Conservation (phyloP, 1,140 invertebrate species). For the Gryon sp. region DNA sequence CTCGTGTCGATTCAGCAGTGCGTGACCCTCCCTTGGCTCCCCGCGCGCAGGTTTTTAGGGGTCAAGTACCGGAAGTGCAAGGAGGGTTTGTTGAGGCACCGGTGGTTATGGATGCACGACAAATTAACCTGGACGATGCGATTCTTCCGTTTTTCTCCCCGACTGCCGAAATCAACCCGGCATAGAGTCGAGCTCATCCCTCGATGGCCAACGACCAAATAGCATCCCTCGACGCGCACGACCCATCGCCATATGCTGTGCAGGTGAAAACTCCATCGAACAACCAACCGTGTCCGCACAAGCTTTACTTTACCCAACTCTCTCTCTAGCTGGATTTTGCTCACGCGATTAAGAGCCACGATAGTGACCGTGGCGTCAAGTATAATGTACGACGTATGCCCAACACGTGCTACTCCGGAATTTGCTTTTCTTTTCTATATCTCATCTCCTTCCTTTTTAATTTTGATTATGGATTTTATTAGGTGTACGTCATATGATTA, state of each 20-base stretch:
- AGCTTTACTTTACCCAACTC: slow-evolving; percentile 49
- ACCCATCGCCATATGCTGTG: slow-evolving; percentile 68
- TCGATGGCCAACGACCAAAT: slow-evolving; percentile 63
- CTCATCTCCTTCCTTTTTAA: no score
- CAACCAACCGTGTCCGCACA: slow-evolving; percentile 52
- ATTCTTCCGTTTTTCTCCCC: slow-evolving; percentile 56
- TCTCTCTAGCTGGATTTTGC: slow-evolving; percentile 57
- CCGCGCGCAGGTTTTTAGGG: slow-evolving; percentile 64
- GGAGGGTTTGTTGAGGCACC: slow-evolving; percentile 50
- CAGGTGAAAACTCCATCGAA: slow-evolving; percentile 67
- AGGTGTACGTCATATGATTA: no score
- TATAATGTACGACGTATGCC: slow-evolving; percentile 48
- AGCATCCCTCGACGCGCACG: slow-evolving; percentile 65
- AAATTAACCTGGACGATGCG: slow-evolving; percentile 69
- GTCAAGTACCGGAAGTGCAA: slow-evolving; percentile 71
- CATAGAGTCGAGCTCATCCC: slow-evolving; percentile 64
- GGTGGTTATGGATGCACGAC: slow-evolving; percentile 68
- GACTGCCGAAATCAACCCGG: slow-evolving; percentile 58
- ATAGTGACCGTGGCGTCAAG: slow-evolving; percentile 30
- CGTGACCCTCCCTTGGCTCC: slow-evolving; percentile 71
- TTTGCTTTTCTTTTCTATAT: no score
- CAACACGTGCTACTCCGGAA: slow-evolving; percentile 41
- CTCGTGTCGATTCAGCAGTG: slow-evolving; percentile 61
- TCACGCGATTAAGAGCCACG: slow-evolving; percentile 54
- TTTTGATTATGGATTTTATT: slow-evolving; percentile 36